Evolutionary conservation across 2,797 vertebrate species (phyloP).

Genomic region (Hoplostethus mediterraneus): DNA sequence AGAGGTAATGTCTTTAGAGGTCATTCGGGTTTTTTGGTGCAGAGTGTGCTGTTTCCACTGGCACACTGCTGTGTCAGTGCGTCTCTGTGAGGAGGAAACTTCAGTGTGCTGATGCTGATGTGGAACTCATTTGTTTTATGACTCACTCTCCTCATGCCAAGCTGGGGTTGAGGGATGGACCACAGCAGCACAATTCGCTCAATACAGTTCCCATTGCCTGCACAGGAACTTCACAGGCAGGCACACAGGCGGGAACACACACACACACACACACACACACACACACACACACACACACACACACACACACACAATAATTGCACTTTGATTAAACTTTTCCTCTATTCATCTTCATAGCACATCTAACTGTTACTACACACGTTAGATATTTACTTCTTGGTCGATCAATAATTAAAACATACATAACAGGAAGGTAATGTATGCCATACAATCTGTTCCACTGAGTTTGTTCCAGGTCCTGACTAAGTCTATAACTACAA

Average conservation of each 20-base stretch:
- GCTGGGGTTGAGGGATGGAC: background rate
- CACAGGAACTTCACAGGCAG: conserved; percentile 1
- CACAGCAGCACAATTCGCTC: conserved; percentile 41
- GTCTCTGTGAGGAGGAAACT: conserved; percentile 41
- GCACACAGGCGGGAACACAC: no score
- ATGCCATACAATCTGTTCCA: background rate
- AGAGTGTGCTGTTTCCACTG: conserved; percentile 57
- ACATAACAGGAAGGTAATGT: background rate
- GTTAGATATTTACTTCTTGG: background rate
- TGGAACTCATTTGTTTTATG: conserved; percentile 67
- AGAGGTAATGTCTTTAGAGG: conserved; percentile 68
- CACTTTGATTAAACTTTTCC: background rate
- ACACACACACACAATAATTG: background rate
- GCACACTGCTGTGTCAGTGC: conserved; percentile 66
- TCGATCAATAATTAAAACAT: background rate
- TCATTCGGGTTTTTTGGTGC: conserved; percentile 67
- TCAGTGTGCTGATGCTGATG: conserved; percentile 59
- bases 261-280: background rate
- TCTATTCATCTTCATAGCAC: background rate
- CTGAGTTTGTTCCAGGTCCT: background rate
- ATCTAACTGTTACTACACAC: background rate
- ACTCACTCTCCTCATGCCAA: conserved; percentile 47
- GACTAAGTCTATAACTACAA: background rate
- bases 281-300: background rate
- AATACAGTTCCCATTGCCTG: conserved; percentile 6